Evolutionary conservation across 2,888 invertebrate genomes (phyloP), one percentile per base, ranked within the genome.

Genomic region (Serripes groenlandicus): DNA sequence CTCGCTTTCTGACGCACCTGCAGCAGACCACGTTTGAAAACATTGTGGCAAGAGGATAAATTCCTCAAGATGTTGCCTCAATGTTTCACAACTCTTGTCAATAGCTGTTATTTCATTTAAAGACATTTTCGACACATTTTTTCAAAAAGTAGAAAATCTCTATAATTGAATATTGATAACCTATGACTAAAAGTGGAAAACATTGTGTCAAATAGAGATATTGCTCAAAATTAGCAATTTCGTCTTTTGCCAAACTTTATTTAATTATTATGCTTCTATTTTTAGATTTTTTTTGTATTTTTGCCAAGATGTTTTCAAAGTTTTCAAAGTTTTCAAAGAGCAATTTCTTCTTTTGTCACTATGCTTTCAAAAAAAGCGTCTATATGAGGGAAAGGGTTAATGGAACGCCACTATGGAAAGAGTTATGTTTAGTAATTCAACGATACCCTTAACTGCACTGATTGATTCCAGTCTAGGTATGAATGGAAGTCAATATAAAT

Each of bases 21-120:
- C n/a, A n/a, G n/a, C n/a, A n/a, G n/a, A n/a, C n/a, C n/a, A 56
- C 23, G 26, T 5, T 60, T 9, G 26, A 64, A 64, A 34, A 64
- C 64, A 64, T 35, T 64, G 64, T 64, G 32, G 64, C 18, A 64
- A 64, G 35, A 34, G 64, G 30, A 64, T 15, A 60, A 60, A 60
- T 60, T 60, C 28, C 60, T 28, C n/a, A n/a, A n/a, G n/a, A n/a
- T n/a, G n/a, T n/a, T n/a, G n/a, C n/a, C n/a, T n/a, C n/a, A n/a
- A n/a, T n/a, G n/a, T n/a, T n/a, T n/a, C n/a, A n/a, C n/a, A n/a
- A n/a, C n/a, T n/a, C n/a, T n/a, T n/a, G n/a, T n/a, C n/a, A n/a
- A n/a, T n/a, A n/a, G n/a, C n/a, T n/a, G n/a, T n/a, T 30, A 15
- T 60, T 7, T n/a, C 4, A 60, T 5, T 5, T 7, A 54, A 54